Conservation (phyloP, 2,888 invertebrate genomes). For the Dichetophora obliterata region DNA sequence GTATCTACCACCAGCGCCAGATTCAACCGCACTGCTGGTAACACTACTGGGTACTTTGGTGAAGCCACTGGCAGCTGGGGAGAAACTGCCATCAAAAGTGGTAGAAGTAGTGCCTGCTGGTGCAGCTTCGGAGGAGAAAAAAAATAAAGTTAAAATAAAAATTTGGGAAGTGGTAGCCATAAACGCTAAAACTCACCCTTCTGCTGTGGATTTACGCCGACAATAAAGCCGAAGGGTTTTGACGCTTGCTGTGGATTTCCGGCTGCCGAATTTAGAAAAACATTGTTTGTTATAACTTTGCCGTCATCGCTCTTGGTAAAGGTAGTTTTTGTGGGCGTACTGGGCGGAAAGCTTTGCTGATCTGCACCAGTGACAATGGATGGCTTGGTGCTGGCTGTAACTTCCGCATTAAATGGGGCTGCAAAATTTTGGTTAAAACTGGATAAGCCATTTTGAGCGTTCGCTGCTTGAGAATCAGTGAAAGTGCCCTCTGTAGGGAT, state of each 20-base stretch:
- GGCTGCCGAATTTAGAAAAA: conserved; percentile 43
- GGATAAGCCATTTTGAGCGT: conserved; percentile 50
- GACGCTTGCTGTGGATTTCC: conserved; percentile 56
- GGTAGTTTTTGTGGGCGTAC: conserved; percentile 56
- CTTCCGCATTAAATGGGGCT: conserved; percentile 58
- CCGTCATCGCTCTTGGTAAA: conserved; percentile 67
- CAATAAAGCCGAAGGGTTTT: conserved; percentile 54
- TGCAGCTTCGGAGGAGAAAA: conserved; percentile 36
- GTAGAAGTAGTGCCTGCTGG: neutral
- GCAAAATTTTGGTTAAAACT: conserved; percentile 64
- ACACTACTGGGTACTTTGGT: conserved; percentile 32
- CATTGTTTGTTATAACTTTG: conserved; percentile 63
- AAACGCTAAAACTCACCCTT: conserved; percentile 53
- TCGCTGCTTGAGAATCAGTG: conserved; percentile 38
- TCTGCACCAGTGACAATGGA: conserved; percentile 36
- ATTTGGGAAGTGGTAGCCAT: neutral
- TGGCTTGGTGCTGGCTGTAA: conserved; percentile 30
- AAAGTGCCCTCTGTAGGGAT: conserved; percentile 39
- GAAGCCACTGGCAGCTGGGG: conserved; percentile 39
- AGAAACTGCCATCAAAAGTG: conserved; percentile 5
- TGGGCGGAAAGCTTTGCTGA: conserved; percentile 53
- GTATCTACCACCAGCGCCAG: conserved; percentile 54
- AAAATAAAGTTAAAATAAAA: conserved; percentile 13
- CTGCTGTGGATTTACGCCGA: conserved; percentile 41
- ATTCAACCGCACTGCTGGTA: neutral